phyloP scores from a whole-genome alignment of 2,797 vertebrate species.

The Masticophis lateralis region DNA sequence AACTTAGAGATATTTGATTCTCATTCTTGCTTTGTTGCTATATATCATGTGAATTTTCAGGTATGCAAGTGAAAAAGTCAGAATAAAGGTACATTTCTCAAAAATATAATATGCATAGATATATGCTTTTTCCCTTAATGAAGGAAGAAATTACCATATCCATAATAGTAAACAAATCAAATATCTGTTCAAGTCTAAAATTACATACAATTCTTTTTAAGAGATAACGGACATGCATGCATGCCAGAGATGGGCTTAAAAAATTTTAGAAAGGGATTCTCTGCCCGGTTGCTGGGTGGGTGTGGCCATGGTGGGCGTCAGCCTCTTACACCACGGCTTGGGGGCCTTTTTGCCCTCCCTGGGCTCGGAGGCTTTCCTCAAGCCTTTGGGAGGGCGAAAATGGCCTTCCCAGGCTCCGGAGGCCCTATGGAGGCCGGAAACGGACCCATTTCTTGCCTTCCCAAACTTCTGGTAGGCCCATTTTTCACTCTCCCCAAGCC shows the following conservation, averaged over 20 bases:
- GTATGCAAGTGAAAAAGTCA: neutral
- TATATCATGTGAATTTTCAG: neutral
- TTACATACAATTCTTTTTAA: neutral
- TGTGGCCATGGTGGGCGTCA: no score
- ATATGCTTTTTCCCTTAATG: neutral
- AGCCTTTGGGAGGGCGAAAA: no score
- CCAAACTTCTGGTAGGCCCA: no score
- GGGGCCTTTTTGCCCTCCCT: no score
- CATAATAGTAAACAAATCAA: neutral
- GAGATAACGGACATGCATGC: neutral
- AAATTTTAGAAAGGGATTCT: no score
- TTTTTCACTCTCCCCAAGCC: no score
- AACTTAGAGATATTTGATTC: conserved; percentile 40
- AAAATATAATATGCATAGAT: neutral
- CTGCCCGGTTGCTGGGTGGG: no score
- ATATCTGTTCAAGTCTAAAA: neutral
- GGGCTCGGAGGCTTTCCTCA: no score
- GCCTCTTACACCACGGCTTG: no score
- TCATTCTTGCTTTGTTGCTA: neutral
- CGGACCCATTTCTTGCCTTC: no score
- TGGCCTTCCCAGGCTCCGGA: no score
- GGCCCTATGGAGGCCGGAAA: no score
- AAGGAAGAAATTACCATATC: neutral
- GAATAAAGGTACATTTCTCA: neutral
- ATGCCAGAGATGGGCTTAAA: neutral